Base-by-base conservation (phyloP, 2,797 vertebrate genomes). In the Lycodopsis pacificus region DNA sequence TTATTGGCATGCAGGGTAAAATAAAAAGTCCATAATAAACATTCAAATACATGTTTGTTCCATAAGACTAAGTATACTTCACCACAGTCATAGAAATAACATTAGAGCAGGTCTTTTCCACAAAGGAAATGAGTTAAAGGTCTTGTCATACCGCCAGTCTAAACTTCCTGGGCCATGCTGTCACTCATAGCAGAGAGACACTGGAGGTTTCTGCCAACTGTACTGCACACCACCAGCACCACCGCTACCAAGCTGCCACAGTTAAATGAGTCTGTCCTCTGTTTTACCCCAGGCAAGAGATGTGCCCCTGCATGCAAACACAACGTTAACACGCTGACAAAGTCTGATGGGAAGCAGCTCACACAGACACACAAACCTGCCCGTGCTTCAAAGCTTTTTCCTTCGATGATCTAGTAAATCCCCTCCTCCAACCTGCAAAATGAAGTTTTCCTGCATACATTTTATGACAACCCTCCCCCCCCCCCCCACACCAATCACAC, bases 91-190 rank as follows among this genome's bases (percentile, higher is more conserved):
- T 42, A 58, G 65, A 65, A 76, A 79, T 15, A 86, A 80, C 77
- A 62, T 25, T 49, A 13, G 4, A 34, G 0, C 56, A 75, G 34
- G 30, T 65, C 19, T 71, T 82, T 82, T 61, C 63, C 69, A 71
- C 19, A 14, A 12, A 73, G 80, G 80, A 84, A 84, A 83, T 87
- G 73, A 90, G 84, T 77, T 88, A 66, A 86, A 74, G 72, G 51
- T 79, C 48, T 69, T 84, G 73, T 82, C 77, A 73, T 79, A 71
- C 13, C 38, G 65, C 54, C 57, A 74, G 67, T 67, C 61, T 56
- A 57, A 75, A 77, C 59, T 48, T 76, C 53, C 59, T 25, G 30
- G 80, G 73, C 57, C 54, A 36, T 63, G 57, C 65, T 86, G 87
- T 85, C 86, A 86, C 65, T 88, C 81, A 83, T 1, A 64, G 53